Conservation (phyloP, 2,113 vertebrate species). For the Mesembrinibis cayennensis region DNA sequence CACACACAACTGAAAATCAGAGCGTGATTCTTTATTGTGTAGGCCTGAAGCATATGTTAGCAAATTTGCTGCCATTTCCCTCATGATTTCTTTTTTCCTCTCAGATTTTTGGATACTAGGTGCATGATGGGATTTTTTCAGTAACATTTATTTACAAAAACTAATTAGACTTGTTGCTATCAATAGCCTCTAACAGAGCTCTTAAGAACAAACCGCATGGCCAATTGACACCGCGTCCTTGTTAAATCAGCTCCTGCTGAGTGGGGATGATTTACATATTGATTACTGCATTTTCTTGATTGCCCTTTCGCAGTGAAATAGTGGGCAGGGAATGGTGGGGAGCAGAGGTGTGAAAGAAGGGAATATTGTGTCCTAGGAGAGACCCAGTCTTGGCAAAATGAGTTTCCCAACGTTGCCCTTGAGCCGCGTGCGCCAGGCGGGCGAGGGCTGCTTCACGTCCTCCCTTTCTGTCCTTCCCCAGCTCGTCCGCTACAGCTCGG, state of each 20-base stretch:
- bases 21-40: not conserved
- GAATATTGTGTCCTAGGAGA: fast-evolving
- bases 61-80: not conserved
- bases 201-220: slow-evolving; percentile 6
- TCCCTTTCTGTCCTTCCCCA: slow-evolving; percentile 27
- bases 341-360: not conserved
- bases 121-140: not conserved
- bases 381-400: not conserved
- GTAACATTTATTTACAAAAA: slow-evolving; percentile 35
- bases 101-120: not conserved
- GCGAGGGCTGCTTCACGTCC: not conserved
- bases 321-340: not conserved
- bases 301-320: slow-evolving; percentile 17
- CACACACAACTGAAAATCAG: not conserved
- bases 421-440: fast-evolving
- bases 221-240: slow-evolving; percentile 44
- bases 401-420: not conserved
- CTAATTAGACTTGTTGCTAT: slow-evolving; percentile 57
- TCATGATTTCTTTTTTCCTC: not conserved
- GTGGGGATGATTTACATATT: slow-evolving; percentile 44
- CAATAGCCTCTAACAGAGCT: slow-evolving; percentile 37
- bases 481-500: slow-evolving; percentile 91
- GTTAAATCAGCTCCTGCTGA: slow-evolving; percentile 45
- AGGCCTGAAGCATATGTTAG: not conserved
- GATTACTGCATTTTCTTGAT: slow-evolving; percentile 43